A percentile compares a stretch with the other conserved stretches of the same genome.
These are phyloP conservation scores for Philypnodon macrostomus DNA, from an alignment of 2,797 vertebrate species.

Conservation along the genomic window DNA sequence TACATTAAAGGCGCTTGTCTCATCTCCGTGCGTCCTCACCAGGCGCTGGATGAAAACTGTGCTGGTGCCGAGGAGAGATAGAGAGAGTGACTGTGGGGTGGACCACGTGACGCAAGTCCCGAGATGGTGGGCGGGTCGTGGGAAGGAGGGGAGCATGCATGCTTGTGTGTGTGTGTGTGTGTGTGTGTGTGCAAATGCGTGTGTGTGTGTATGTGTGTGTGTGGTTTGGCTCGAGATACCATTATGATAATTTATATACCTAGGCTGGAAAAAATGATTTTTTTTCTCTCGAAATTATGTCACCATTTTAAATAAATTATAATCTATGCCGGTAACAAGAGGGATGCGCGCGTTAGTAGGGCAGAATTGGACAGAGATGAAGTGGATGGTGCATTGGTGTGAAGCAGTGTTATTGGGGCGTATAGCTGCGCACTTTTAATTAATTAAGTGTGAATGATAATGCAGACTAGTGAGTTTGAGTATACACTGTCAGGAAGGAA, in stretches of 20 bases:
- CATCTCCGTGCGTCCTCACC: conserved; percentile 41
- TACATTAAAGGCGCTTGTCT: conserved; percentile 3
- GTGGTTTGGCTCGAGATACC: conserved; percentile 25
- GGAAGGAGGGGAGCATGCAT: conserved; percentile 67
- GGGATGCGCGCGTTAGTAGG: conserved; percentile 2
- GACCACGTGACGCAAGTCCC: conserved; percentile 73
- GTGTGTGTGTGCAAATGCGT: conserved; percentile 54
- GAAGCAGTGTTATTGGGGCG: conserved; percentile 10
- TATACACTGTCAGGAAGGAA: conserved; percentile 3
- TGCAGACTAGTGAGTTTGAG: conserved; percentile 1
- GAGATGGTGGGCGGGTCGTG: conserved; percentile 72
- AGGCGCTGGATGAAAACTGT: conserved; percentile 64
- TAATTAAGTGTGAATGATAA: conserved; percentile 3
- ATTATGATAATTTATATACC: conserved; percentile 60
- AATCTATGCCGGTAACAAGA: conserved; percentile 11
- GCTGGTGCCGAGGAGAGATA: conserved; percentile 54
- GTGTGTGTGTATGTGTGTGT: conserved; percentile 16
- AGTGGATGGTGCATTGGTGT: neutral
- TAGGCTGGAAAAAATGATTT: conserved; percentile 18
- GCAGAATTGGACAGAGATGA: neutral
- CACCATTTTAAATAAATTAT: conserved; percentile 32
- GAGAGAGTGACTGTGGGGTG: conserved; percentile 49
- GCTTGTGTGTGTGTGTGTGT: conserved; percentile 11
- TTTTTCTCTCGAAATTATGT: conserved; percentile 30
- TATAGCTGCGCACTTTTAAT: conserved; percentile 6